Base-by-base conservation (phyloP, 1,140 invertebrate genomes). In the Lutraria rhynchaena region DNA sequence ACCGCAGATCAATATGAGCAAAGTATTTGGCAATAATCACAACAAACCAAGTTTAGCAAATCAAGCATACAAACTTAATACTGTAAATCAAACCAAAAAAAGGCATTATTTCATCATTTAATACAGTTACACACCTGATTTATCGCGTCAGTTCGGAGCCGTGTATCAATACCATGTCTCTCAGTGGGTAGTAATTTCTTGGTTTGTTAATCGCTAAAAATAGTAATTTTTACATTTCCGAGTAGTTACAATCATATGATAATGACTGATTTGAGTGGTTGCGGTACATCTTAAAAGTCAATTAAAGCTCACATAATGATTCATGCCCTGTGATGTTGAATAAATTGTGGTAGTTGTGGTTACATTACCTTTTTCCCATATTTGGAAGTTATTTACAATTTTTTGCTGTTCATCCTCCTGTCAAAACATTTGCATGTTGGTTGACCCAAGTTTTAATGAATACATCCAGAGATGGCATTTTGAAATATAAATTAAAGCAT, bases 51-150 rank as follows among this genome's bases (percentile, higher is more conserved):
- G 46, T 46, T 46, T 29, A 24, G 11, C 63, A 46, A 46, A 67
- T 67, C 41, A 67, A 67, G 63, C 27, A 41, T 31, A 49, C 19
- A 49, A 11, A 67, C 24, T 46, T 41, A 29, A 24, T 35, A 67
- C 17, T 37, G 37, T 3, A 37, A 55, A 75, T 75, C 73, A 75
- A 75, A 75, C 73, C 15, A 75, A 58, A 37, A 41, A 61, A 75
- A 61, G n/a, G 31, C 49, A 61, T 75, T 49, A 75, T 61, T 75
- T 75, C 57, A 75, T 75, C 73, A 75, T 75, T 75, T 75, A 44
- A 75, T 75, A 60, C 57, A 51, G 73, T 75, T 75, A 75, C 31
- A 75, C 46, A 51, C 57, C 11, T 60, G 53, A 75, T 61, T 61
- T 24, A 31, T 31, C 58, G 22, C 73, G 73, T 61, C 73, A 61